These are phyloP conservation scores for Geococcyx californianus DNA, from an alignment of 2,113 vertebrate species.

Conservation along the genomic window DNA sequence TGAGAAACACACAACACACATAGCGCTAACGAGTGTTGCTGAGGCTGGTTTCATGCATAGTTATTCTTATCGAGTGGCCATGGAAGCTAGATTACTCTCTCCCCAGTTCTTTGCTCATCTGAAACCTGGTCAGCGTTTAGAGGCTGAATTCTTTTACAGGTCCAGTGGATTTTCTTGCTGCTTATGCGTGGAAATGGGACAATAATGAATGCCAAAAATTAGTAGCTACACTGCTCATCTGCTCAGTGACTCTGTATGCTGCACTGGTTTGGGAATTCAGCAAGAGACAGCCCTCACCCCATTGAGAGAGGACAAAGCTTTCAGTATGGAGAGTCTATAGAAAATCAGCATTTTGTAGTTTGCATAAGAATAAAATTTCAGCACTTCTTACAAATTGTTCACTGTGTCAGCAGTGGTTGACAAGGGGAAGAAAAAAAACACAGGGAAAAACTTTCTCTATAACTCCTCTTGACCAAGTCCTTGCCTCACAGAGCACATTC, in stretches of 20 bases:
- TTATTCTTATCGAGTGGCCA: fast-evolving
- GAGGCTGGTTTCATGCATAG: fast-evolving
- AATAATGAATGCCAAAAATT: neutral
- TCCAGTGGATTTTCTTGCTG: neutral
- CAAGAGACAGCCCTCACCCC: neutral
- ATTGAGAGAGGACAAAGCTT: neutral
- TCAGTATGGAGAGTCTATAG: neutral
- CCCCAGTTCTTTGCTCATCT: neutral
- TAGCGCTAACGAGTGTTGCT: neutral
- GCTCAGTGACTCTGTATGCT: neutral
- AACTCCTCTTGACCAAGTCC: neutral
- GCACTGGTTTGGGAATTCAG: fast-evolving
- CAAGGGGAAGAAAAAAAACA: no score
- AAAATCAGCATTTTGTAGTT: neutral
- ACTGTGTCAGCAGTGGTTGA: neutral
- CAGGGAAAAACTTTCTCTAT: neutral
- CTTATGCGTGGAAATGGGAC: neutral
- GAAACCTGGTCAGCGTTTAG: neutral
- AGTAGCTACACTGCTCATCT: neutral
- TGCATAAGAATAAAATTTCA: neutral
- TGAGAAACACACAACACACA: neutral
- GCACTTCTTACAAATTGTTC: neutral
- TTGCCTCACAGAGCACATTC: neutral
- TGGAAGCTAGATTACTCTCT: no score
- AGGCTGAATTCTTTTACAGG: neutral